Percentiles rank a stretch among this genome's conserved stretches.
These are phyloP conservation scores for Amazona ochrocephala DNA, from an alignment of 2,797 vertebrate species.

Conservation along the genomic window DNA sequence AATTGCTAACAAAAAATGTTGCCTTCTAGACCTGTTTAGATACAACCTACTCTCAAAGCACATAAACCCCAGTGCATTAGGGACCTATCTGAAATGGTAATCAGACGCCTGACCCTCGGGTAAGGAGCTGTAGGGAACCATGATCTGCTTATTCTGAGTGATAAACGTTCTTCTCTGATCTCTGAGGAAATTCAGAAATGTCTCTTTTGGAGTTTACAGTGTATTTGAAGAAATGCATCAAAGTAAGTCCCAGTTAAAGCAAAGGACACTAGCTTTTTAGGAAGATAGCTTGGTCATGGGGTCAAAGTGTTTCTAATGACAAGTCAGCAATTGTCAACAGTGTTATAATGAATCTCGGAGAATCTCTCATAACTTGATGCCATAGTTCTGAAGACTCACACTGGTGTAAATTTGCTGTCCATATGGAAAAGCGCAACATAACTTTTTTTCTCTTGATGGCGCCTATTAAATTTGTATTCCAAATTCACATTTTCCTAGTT, in stretches of 20 bases:
- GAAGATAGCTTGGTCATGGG: neutral
- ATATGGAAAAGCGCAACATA: neutral
- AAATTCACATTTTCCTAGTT: neutral
- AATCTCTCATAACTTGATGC: neutral
- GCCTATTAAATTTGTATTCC: neutral
- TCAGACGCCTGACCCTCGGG: neutral
- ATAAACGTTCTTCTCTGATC: neutral
- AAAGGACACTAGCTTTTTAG: neutral
- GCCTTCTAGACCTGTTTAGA: conserved; percentile 17
- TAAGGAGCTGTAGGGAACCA: neutral
- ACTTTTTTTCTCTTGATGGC: neutral
- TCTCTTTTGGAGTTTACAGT: neutral
- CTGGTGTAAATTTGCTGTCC: neutral
- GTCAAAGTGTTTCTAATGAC: neutral
- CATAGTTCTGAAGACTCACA: neutral
- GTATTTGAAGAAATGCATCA: neutral
- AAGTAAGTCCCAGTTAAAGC: neutral
- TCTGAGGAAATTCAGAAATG: neutral
- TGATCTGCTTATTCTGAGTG: conserved; percentile 4
- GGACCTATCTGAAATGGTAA: neutral
- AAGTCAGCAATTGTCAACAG: neutral
- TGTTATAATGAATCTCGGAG: neutral
- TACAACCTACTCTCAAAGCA: neutral
- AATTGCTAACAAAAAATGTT: conserved; percentile 19
- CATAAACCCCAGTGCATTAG: neutral